Conservation (phyloP, 2,888 invertebrate species). For the Trichopoda pennipes region DNA sequence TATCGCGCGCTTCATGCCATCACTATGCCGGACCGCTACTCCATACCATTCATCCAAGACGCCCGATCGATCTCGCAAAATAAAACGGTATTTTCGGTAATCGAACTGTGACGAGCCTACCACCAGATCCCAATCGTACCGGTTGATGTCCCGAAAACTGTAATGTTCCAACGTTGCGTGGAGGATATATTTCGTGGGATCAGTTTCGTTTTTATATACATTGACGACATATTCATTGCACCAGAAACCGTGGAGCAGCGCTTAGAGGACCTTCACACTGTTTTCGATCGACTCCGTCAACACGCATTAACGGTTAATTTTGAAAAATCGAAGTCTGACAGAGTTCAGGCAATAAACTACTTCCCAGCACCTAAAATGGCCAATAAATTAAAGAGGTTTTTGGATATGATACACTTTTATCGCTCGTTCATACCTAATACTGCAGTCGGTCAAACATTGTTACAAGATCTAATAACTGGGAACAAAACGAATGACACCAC, state of each 20-base stretch:
- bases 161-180: background rate
- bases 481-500: too few relatives aligned
- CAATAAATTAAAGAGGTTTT: background rate
- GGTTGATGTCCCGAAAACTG: too few relatives aligned
- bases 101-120: too few relatives aligned
- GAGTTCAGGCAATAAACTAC: constrained; percentile 23
- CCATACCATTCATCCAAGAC: too few relatives aligned
- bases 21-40: too few relatives aligned
- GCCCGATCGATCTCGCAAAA: too few relatives aligned
- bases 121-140: background rate
- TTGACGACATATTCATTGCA: background rate
- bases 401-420: too few relatives aligned
- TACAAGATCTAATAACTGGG: constrained; percentile 38
- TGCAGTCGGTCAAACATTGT: constrained; percentile 3
- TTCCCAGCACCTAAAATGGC: constrained; percentile 42
- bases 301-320: constrained; percentile 36
- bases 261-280: background rate
- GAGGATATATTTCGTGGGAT: constrained; percentile 69
- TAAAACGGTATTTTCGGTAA: too few relatives aligned
- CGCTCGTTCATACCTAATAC: too few relatives aligned
- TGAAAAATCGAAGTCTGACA: constrained; percentile 54
- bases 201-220: constrained; percentile 69
- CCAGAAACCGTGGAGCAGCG: background rate
- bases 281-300: constrained; percentile 17
- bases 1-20: too few relatives aligned